phyloP scores from a whole-genome alignment of 2,888 invertebrate genomes.

The Celastrina argiolus region DNA sequence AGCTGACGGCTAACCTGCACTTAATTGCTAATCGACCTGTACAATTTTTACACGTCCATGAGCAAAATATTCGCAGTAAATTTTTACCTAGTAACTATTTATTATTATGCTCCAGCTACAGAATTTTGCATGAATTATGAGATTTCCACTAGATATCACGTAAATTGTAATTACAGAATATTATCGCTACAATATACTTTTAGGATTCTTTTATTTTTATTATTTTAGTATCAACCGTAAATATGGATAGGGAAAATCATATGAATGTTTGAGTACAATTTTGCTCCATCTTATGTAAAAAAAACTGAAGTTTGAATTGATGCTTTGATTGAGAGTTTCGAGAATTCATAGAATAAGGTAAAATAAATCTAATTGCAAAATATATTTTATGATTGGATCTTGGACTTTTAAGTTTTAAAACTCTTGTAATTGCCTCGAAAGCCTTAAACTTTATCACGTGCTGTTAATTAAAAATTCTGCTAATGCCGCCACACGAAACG shows the following conservation, averaged over 20 bases:
- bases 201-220: not conserved
- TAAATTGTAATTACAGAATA: too few relatives aligned
- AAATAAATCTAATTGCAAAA: not conserved
- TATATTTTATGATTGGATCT: too few relatives aligned
- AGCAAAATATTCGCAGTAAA: not conserved
- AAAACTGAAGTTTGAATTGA: not conserved
- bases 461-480: too few relatives aligned
- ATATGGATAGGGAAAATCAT: not conserved
- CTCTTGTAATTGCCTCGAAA: too few relatives aligned
- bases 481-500: too few relatives aligned
- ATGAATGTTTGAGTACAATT: not conserved
- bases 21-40: slow-evolving; percentile 18
- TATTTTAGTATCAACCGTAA: not conserved
- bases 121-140: not conserved
- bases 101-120: not conserved
- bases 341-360: not conserved
- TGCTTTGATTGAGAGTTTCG: not conserved
- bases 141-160: too few relatives aligned
- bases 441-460: too few relatives aligned
- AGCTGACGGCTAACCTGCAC: slow-evolving; percentile 3
- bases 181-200: not conserved
- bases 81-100: not conserved
- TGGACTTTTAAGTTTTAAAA: not conserved
- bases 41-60: not conserved
- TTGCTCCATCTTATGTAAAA: not conserved